Conservation (phyloP, 2,113 vertebrate genomes). For the Callorhinus ursinus region DNA sequence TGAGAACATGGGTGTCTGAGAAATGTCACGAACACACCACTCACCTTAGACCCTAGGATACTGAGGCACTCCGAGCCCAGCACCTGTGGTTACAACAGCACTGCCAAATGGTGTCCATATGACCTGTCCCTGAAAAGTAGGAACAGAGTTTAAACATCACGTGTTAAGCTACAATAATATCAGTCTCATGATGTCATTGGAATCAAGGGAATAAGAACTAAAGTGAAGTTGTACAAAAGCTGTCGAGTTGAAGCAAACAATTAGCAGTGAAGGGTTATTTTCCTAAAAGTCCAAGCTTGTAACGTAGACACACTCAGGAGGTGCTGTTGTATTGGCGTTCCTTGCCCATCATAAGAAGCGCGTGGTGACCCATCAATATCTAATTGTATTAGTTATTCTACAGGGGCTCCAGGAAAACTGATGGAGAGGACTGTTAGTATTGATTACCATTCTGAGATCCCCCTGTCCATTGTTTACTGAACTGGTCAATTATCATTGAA, state of each 20-base stretch:
- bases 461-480: slow-evolving; percentile 75
- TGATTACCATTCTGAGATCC: slow-evolving; percentile 77
- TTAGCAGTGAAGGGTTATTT: neutral
- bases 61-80: neutral
- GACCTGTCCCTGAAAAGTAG: too few species aligned
- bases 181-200: too few species aligned
- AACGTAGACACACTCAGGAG: neutral
- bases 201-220: neutral
- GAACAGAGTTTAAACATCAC: fast-evolving
- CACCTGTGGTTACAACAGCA: fast-evolving
- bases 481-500: slow-evolving; percentile 79
- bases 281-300: neutral
- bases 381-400: slow-evolving; percentile 86
- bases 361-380: slow-evolving; percentile 80
- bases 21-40: fast-evolving
- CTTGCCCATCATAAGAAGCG: slow-evolving; percentile 76
- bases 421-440: slow-evolving; percentile 78
- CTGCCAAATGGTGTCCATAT: fast-evolving
- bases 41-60: neutral
- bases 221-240: neutral
- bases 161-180: neutral
- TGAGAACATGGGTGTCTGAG: neutral
- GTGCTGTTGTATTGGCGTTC: slow-evolving; percentile 55
- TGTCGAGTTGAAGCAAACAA: too few species aligned
- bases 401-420: slow-evolving; percentile 74